A percentile compares a stretch with the other conserved stretches of the same genome.
phyloP scores from a whole-genome alignment of 2,888 invertebrate genomes.

The Laothoe populi region DNA sequence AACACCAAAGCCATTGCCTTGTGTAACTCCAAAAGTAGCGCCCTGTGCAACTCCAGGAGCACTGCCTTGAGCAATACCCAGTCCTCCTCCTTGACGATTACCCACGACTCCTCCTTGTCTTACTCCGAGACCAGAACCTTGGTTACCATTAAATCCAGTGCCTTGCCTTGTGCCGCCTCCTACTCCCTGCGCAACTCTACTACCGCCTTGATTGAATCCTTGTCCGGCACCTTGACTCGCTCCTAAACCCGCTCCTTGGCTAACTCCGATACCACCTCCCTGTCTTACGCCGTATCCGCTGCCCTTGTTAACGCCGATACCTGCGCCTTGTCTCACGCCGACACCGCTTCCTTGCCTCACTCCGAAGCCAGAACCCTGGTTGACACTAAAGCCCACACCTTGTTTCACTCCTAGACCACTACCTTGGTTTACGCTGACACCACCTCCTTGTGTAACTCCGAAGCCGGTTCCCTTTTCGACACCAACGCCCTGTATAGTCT shows the following conservation, averaged over 20 bases:
- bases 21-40: conserved; percentile 27
- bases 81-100: not conserved
- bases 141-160: not conserved
- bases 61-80: not conserved
- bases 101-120: no score
- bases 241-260: conserved; percentile 26
- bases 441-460: conserved; percentile 32
- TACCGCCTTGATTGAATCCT: not conserved
- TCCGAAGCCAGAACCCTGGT: conserved; percentile 23
- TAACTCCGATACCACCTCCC: conserved; percentile 31
- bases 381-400: conserved; percentile 31
- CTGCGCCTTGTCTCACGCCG: not conserved
- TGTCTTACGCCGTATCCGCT: not conserved
- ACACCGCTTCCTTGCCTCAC: not conserved
- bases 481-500: not conserved
- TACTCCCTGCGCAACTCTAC: not conserved
- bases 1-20: conserved; percentile 35
- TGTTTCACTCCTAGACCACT: conserved; percentile 34
- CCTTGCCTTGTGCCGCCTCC: not conserved
- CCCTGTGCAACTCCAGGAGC: no score
- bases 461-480: conserved; percentile 35
- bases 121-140: conserved; percentile 30
- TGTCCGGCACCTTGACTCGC: not conserved
- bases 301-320: conserved; percentile 12
- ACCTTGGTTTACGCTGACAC: conserved; percentile 35